Evolutionary conservation across 2,113 vertebrate species (phyloP), one percentile per base, ranked within the genome.

Genomic region (Papio anubis): DNA sequence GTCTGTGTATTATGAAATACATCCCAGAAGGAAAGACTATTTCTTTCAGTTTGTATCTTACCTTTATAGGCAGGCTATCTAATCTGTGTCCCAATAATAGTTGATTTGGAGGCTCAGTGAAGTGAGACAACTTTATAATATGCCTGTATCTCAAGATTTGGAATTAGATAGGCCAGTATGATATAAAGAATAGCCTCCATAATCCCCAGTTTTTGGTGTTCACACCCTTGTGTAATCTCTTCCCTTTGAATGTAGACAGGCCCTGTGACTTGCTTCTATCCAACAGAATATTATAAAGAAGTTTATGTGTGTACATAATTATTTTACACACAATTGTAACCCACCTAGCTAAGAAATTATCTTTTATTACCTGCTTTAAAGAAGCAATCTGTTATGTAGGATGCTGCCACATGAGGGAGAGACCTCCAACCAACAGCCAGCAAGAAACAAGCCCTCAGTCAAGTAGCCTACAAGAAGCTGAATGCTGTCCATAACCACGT

Each of bases 261-360:
- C 20, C 32, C 48, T 21, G 45, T n/a, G 20, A 21, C 76, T 20
- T n/a, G 48, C 8, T 64, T 90, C 43, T 90, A 18, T 18, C 16
- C 21, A 48, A 8, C 0, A 78, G 88, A 78, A 48, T 50, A 48
- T n/a, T 23, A 57, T 23, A 48, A 89, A 48, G 30, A 61, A 18
- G 57, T n/a, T 61, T 48, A 27, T 3, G 40, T 61, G 55, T 48
- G 55, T 48, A 23, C 2, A 6, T 64, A n/a, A 64, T 61, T 79
- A 50, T 27, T 40, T n/a, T 48, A 48, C 23, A 17, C 48, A 3
- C 0, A 0, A 5, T 61, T n/a, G 55, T 35, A 21, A 80, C 6
- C n/a, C 61, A 70, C 32, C 18, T 50, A 55, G 45, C n/a, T 40
- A 43, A 61, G n/a, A 68, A 68, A 52, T 68, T n/a, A 52, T 52